phyloP scores from a whole-genome alignment of 2,797 vertebrate species.

The Amphiprion clarkii region DNA sequence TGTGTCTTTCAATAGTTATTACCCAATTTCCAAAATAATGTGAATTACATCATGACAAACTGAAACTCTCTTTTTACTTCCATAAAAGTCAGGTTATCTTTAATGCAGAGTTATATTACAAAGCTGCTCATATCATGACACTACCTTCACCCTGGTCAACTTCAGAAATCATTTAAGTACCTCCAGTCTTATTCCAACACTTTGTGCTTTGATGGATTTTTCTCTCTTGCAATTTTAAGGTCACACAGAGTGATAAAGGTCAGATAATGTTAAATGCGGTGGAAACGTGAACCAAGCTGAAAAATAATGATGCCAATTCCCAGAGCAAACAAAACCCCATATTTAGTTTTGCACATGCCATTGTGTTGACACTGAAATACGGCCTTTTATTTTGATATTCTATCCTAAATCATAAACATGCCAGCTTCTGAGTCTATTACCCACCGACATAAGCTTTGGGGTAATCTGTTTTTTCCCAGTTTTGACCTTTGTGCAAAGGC shows the following conservation, averaged over 20 bases:
- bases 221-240: neutral
- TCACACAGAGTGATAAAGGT: neutral
- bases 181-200: neutral
- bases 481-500: conserved; percentile 69
- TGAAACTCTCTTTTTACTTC: too few relatives aligned
- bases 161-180: neutral
- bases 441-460: conserved; percentile 23
- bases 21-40: too few relatives aligned
- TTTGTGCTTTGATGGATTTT: neutral
- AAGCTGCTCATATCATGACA: too few relatives aligned
- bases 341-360: neutral
- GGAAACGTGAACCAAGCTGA: neutral
- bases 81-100: too few relatives aligned
- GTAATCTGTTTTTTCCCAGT: conserved; percentile 17
- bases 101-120: too few relatives aligned
- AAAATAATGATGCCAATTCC: neutral
- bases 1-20: too few relatives aligned
- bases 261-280: neutral
- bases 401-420: conserved; percentile 23
- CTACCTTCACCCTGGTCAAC: too few relatives aligned
- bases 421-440: conserved; percentile 26
- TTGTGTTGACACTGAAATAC: conserved; percentile 27
- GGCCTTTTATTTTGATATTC: conserved; percentile 24
- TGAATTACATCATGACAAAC: too few relatives aligned
- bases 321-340: conserved; percentile 4